A percentile compares a stretch with the other conserved stretches of the same genome.
Evolutionary conservation across 2,888 invertebrate species (phyloP).

Genomic region (Labia minor): DNA sequence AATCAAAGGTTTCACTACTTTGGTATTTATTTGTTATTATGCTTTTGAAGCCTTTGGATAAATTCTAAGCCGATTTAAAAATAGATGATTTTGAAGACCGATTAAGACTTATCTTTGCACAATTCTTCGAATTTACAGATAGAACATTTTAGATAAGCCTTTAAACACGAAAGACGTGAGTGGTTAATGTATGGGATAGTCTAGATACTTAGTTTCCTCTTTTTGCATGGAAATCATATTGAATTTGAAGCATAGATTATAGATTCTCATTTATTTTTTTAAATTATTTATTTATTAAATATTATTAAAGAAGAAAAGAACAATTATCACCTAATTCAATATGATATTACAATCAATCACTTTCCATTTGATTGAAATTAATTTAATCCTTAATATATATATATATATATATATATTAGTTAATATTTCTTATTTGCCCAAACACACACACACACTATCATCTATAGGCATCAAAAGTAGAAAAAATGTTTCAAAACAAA

Average conservation of each 20-base stretch:
- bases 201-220: not conserved
- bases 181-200: not conserved
- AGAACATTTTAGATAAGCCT: not conserved
- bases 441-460: no score
- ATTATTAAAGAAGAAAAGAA: not conserved
- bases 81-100: not conserved
- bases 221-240: not conserved
- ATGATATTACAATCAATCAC: no score
- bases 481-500: not conserved
- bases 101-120: not conserved
- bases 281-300: not conserved
- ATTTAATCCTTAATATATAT: no score
- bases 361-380: not conserved
- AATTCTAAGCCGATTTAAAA: constrained; percentile 8
- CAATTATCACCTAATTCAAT: no score
- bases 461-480: not conserved
- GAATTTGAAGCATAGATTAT: no score
- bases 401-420: no score
- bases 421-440: not conserved
- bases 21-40: not conserved
- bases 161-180: not conserved
- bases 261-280: no score
- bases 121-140: not conserved
- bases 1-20: not conserved
- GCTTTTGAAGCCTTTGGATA: constrained; percentile 6